phyloP scores from a whole-genome alignment of 2,113 vertebrate species.

The Sphyrna mokarran region DNA sequence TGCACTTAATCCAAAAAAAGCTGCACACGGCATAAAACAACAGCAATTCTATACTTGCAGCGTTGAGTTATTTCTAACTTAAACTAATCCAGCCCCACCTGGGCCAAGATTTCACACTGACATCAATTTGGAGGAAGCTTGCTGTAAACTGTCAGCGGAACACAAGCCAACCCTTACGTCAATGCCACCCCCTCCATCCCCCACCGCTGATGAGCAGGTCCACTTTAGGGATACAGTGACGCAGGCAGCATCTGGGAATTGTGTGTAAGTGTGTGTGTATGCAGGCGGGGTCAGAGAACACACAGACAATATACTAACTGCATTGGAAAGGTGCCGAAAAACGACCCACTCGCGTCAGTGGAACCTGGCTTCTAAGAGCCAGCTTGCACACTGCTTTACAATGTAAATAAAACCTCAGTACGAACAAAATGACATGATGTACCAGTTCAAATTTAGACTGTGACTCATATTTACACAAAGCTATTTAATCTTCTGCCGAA shows the following conservation, averaged over 20 bases:
- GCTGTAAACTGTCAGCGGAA: background rate
- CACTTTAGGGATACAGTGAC: background rate
- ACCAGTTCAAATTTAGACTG: slow-evolving; percentile 26
- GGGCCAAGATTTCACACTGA: background rate
- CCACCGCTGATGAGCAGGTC: background rate
- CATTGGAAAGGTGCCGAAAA: background rate
- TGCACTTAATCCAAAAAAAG: background rate
- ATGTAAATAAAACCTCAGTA: slow-evolving; percentile 18
- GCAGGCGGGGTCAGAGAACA: background rate
- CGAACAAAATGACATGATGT: slow-evolving; percentile 24
- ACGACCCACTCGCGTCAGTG: background rate
- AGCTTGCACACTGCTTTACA: background rate
- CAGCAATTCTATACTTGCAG: background rate
- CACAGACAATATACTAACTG: background rate
- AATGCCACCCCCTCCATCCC: background rate
- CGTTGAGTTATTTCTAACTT: background rate
- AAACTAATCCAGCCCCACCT: background rate
- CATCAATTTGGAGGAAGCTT: background rate
- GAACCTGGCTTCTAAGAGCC: background rate
- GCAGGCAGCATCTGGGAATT: background rate
- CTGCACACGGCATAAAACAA: background rate
- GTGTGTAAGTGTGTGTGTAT: too few species aligned
- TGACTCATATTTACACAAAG: slow-evolving; percentile 19
- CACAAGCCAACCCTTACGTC: background rate
- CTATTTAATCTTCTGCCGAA: background rate